Conservation (phyloP, 64 coral and sea anemone genomes). For the Actinia equina region DNA sequence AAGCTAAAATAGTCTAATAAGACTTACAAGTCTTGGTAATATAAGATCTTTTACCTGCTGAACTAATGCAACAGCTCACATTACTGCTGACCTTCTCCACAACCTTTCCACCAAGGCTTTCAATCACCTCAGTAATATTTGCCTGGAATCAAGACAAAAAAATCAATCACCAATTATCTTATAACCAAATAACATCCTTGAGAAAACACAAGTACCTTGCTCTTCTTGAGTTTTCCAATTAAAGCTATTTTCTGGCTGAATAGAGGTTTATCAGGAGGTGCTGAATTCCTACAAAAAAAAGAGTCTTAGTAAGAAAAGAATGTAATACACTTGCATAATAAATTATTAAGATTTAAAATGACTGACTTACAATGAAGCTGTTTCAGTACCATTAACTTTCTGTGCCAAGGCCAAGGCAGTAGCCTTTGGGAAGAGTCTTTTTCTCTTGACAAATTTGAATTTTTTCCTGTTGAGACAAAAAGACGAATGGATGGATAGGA, state of each 20-base stretch:
- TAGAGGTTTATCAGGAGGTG: slow-evolving; percentile 63
- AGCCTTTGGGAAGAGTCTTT: slow-evolving; percentile 72
- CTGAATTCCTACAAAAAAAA: neutral
- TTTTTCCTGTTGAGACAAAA: slow-evolving; percentile 57
- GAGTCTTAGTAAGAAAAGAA: neutral
- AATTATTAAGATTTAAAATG: neutral
- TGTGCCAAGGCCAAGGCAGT: neutral
- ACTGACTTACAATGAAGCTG: slow-evolving; percentile 25
- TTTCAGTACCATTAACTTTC: neutral
- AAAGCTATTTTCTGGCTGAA: slow-evolving; percentile 78
- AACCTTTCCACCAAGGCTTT: slow-evolving; percentile 76
- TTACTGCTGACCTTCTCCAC: slow-evolving; percentile 58
- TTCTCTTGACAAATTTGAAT: slow-evolving; percentile 74
- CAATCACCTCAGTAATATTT: slow-evolving; percentile 36
- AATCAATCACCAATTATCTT: neutral
- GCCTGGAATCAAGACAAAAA: slow-evolving; percentile 25
- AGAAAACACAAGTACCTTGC: slow-evolving; percentile 64
- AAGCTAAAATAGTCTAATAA: no score
- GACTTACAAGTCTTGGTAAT: neutral
- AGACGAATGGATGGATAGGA: neutral
- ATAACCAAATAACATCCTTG: neutral
- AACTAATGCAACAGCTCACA: slow-evolving; percentile 83
- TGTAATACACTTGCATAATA: neutral
- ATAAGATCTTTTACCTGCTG: slow-evolving; percentile 39
- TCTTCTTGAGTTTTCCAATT: slow-evolving; percentile 77